Evolutionary conservation across 2,888 invertebrate genomes (phyloP), one percentile per base, ranked within the genome.

Genomic region (Lasioglossum lativentre): DNA sequence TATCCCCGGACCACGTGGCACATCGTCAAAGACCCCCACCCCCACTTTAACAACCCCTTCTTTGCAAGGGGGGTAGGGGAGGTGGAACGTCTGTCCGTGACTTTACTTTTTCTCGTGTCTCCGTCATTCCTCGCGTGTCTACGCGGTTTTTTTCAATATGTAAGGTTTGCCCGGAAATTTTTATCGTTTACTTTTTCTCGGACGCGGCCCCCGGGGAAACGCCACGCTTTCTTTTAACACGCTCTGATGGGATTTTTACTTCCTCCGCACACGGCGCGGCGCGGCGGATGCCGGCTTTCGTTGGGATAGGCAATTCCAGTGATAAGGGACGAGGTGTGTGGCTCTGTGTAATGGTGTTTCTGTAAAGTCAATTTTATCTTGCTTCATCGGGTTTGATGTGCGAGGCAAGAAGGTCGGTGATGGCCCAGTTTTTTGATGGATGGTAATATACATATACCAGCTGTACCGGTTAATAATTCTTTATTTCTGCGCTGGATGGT

Each of bases 211-310:
- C 27, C 16, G 59, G 16, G 59, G 12, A 27, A 5, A 27, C 16
- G 66, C 34, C 23, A 27, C 42, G 27, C 27, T 40, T 63, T 63
- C 42, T 76, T 75, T 75, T 59, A 59, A 75, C 27, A 12, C 30
- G 34, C 38, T 63, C 30, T 38, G 66, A 56, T 70, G 52, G 30
- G 70, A 56, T 56, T 71, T 71, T 71, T 27, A 70, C 30, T 71
- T 78, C 59, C 42, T 71, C 71, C 42, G 56, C 19, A 23, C 14
- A 40, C n/a, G n/a, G n/a, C n/a, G 34, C 34, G 47, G 34, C 52
- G 52, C 59, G 59, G 12, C 5, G 14, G 23, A 52, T 30, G 19
- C 30, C 27, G 4, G 16, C 30, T 16, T 6, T 16, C 5, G 30
- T 16, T 16, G 34, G 56, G 19, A 19, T 66, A 34, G 19, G 30